Evolutionary conservation across 1,140 invertebrate genomes (phyloP), one percentile per base, ranked within the genome.

Genomic region (Galleria mellonella): DNA sequence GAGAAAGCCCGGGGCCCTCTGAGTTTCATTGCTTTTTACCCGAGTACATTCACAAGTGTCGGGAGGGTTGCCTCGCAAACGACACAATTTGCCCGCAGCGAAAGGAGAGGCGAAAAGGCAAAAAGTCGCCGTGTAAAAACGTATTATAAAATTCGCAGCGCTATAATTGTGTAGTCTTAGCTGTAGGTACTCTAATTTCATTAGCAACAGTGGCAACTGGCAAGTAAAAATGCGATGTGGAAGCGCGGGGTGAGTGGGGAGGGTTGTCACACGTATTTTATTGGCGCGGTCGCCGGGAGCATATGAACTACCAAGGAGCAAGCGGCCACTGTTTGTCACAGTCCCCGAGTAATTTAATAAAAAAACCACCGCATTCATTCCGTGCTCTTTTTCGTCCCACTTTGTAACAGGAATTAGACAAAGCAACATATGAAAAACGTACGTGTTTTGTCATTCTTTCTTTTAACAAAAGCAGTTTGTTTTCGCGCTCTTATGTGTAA

Each of bases 341-440:
- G 49, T 42, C 37, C 44, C 29, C 14, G 46, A 39, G 39, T 66
- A 62, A 66, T 70, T 63, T 63, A 63, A 66, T 70, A 59, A 57
- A 51, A 59, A 65, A 58, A 59, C 36, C 42, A 53, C 42, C 44
- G 17, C 51, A 42, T 51, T 51, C 32, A 32, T 35, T 47, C 42
- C 47, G 40, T 42, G 37, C 47, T 17, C 15, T 50, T 30, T 51
- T 40, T 40, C 36, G 39, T 39, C 9, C 8, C 8, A 15, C 35
- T 37, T 23, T 37, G 35, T 37, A 15, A 37, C 14, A 37, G 13
- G 17, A 37, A 37, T 37, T 37, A 37, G 35, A 37, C 35, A 37
- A 15, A 13, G 35, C n/a, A 15, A 37, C 35, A 13, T 37, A 37
- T 37, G 35, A 37, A 37, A 37, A 37, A 11, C 35, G 17, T 37